A percentile compares a stretch with the other conserved stretches of the same genome.
Conservation (phyloP, 2,113 vertebrate genomes). For the Neolamprologus ventralis region DNA sequence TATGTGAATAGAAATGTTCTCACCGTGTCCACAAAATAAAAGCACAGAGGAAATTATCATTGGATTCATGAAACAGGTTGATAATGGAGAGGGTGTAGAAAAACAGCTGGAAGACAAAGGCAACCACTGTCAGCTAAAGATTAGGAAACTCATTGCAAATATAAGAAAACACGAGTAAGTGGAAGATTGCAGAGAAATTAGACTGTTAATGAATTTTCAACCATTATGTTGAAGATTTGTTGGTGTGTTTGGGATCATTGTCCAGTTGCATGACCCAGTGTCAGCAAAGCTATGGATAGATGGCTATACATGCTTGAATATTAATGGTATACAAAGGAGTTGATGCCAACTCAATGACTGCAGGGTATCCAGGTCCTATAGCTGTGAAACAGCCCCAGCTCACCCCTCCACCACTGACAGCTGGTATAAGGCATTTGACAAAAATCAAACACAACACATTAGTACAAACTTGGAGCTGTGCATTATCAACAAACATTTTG, state of each 20-base stretch:
- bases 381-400: not conserved
- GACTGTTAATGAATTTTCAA: not conserved
- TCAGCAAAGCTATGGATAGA: not conserved
- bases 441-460: not conserved
- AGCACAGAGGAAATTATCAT: not conserved
- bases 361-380: not conserved
- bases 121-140: not conserved
- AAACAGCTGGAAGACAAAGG: not conserved
- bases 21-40: too few species aligned
- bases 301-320: not conserved
- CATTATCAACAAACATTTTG: not conserved
- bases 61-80: not conserved
- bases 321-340: not conserved
- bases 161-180: not conserved
- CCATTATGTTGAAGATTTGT: not conserved
- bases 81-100: not conserved
- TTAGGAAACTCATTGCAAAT: not conserved
- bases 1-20: not conserved
- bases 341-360: not conserved
- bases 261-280: not conserved
- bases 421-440: not conserved
- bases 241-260: not conserved
- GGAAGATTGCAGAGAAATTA: not conserved
- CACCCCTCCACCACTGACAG: not conserved
- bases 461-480: not conserved